Evolutionary conservation across 2,113 vertebrate genomes (phyloP).

Genomic region (Ondatra zibethicus): DNA sequence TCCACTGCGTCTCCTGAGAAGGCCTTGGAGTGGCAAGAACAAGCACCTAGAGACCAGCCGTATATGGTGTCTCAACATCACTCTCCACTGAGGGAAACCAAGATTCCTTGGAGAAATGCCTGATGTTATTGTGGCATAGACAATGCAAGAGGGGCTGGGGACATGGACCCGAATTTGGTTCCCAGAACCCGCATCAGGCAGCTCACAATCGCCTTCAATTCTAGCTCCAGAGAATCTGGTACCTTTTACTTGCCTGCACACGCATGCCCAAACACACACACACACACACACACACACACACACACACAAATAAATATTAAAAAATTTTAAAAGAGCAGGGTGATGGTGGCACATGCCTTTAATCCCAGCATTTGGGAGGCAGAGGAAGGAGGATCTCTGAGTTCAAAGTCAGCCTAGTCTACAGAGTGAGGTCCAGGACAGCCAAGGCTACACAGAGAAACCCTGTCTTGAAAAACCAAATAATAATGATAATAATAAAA

Average conservation of each 20-base stretch:
- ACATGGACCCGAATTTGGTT: neutral
- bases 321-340: neutral
- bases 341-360: no score
- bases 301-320: neutral
- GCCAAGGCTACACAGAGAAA: no score
- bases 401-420: no score
- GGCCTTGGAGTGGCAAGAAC: neutral
- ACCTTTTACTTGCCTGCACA: neutral
- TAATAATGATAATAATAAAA: no score
- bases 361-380: no score
- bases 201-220: neutral
- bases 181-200: neutral
- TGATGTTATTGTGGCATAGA: neutral
- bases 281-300: neutral
- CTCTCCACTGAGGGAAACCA: neutral
- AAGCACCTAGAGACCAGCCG: neutral
- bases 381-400: no score
- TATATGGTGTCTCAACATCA: neutral
- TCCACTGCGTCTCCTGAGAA: neutral
- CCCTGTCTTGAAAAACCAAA: no score
- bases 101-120: neutral
- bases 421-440: no score
- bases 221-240: no score
- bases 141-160: neutral
- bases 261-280: no score